Conservation (phyloP, 2,888 invertebrate species). For the Mesorhabditis sp. region DNA sequence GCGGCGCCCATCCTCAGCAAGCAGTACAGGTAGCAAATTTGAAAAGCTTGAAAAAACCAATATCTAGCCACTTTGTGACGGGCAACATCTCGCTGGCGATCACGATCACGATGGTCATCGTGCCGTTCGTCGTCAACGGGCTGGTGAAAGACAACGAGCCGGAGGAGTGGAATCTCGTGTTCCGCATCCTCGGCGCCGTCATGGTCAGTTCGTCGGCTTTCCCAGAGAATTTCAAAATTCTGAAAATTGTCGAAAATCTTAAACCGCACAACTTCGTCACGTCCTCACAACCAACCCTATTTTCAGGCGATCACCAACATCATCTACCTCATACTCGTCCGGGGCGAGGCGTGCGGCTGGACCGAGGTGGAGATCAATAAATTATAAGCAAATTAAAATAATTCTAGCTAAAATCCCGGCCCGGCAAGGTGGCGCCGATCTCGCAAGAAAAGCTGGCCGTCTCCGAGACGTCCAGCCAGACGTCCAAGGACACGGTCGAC, state of each 20-base stretch:
- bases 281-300: neutral
- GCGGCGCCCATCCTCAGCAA: constrained; percentile 46
- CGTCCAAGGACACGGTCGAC: too few species aligned
- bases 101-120: constrained; percentile 32
- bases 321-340: neutral
- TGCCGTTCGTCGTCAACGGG: constrained; percentile 34
- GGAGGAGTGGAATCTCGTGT: constrained; percentile 23
- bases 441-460: too few species aligned
- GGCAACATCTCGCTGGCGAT: constrained; percentile 46
- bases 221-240: too few species aligned
- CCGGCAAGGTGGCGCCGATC: too few species aligned
- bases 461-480: too few species aligned
- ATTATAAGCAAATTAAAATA: neutral
- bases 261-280: too few species aligned
- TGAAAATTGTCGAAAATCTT: too few species aligned
- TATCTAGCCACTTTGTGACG: constrained; percentile 40
- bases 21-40: constrained; percentile 25
- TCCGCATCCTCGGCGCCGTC: neutral
- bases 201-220: neutral
- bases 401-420: too few species aligned
- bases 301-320: constrained; percentile 4
- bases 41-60: neutral
- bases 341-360: neutral
- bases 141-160: constrained; percentile 31
- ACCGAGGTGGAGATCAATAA: neutral